A percentile compares a stretch with the other conserved stretches of the same genome.
phyloP scores from a whole-genome alignment of 2,797 vertebrate species.

The Tachyglossus aculeatus region DNA sequence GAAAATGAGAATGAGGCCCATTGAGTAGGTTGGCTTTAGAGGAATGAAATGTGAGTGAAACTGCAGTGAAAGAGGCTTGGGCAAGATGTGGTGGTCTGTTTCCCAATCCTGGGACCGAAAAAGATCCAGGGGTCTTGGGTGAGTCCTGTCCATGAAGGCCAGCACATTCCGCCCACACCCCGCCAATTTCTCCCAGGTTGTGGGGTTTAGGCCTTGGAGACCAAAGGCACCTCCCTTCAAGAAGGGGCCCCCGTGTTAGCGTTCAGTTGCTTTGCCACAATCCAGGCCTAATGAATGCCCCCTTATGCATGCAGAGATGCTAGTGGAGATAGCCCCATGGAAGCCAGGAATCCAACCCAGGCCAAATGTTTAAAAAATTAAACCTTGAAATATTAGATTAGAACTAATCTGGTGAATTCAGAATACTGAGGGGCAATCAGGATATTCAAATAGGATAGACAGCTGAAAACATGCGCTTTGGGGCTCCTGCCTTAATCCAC shows the following conservation, averaged over 20 bases:
- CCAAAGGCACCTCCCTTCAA: background rate
- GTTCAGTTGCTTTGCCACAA: background rate
- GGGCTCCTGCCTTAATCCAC: constrained; percentile 17
- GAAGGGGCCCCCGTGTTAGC: background rate
- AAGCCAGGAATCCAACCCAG: constrained; percentile 15
- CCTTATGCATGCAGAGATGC: constrained; percentile 31
- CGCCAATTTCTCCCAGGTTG: background rate
- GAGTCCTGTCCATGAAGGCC: background rate
- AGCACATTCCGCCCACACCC: background rate
- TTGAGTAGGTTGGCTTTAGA: too few species aligned
- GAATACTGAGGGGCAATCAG: constrained; percentile 26
- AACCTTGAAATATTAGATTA: constrained; percentile 54
- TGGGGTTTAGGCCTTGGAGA: background rate
- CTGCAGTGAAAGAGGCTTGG: too few species aligned
- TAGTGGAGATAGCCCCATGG: constrained; percentile 11
- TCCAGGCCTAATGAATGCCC: background rate
- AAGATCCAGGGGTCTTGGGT: background rate
- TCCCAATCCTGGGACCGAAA: background rate
- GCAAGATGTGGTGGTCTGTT: too few species aligned
- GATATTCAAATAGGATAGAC: constrained; percentile 39
- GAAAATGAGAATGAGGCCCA: too few species aligned
- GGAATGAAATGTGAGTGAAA: too few species aligned
- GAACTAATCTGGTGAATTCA: constrained; percentile 36
- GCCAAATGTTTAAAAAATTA: constrained; percentile 45
- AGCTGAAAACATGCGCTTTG: constrained; percentile 39